Evolutionary conservation across 2,888 invertebrate genomes (phyloP).

Genomic region (Hydriomena furcata): DNA sequence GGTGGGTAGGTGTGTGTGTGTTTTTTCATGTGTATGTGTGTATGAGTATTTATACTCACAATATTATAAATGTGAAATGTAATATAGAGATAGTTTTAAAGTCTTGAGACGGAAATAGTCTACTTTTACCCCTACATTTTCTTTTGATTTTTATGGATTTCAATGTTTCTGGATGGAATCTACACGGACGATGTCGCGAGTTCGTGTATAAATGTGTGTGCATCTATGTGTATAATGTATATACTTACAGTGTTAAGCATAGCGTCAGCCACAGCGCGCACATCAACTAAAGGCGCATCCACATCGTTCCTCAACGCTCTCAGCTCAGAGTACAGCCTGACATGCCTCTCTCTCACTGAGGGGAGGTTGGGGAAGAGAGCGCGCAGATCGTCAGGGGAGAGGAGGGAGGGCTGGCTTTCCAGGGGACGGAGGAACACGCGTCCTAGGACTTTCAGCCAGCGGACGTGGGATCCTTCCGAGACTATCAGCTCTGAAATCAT

Average conservation of each 20-base stretch:
- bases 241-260: conserved; percentile 63
- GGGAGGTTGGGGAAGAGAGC: conserved; percentile 94
- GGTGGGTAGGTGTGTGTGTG: too few relatives aligned
- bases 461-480: conserved; percentile 94
- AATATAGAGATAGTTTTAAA: too few relatives aligned
- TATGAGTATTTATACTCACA: too few relatives aligned
- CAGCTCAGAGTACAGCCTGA: conserved; percentile 62
- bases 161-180: too few relatives aligned
- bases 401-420: conserved; percentile 83
- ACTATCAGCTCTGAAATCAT: conserved; percentile 88
- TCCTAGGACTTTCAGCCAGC: conserved; percentile 93
- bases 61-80: too few relatives aligned
- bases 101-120: too few relatives aligned
- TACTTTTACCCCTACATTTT: too few relatives aligned
- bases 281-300: conserved; percentile 53
- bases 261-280: conserved; percentile 67
- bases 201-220: too few relatives aligned
- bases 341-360: conserved; percentile 85
- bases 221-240: too few relatives aligned
- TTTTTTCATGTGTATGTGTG: too few relatives aligned
- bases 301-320: conserved; percentile 48
- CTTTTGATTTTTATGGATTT: too few relatives aligned
- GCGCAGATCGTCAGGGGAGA: conserved; percentile 89
- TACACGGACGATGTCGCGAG: too few relatives aligned
- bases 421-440: conserved; percentile 92